Evolutionary conservation across 2,113 vertebrate genomes (phyloP).

Genomic region (Corythaixoides concolor): DNA sequence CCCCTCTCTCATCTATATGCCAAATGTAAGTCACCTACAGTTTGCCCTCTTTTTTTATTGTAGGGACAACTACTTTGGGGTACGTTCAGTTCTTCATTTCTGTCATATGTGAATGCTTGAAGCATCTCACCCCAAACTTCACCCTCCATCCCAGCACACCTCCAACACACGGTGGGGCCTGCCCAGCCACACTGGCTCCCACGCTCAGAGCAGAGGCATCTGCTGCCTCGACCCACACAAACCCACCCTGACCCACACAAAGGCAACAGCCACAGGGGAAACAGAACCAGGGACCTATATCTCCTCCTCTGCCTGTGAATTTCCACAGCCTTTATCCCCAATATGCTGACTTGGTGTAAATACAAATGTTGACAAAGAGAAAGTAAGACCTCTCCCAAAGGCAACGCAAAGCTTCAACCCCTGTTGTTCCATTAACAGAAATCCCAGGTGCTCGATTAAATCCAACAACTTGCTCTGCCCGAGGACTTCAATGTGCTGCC

Average conservation of each 20-base stretch:
- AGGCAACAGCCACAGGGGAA: neutral
- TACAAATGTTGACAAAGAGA: neutral
- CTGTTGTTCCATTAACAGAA: neutral
- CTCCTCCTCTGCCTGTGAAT: neutral
- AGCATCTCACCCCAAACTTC: neutral
- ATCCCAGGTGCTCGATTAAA: neutral
- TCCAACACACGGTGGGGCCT: neutral
- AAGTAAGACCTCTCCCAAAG: neutral
- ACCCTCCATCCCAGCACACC: neutral
- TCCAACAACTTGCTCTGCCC: neutral
- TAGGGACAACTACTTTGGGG: neutral
- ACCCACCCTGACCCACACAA: rapidly evolving
- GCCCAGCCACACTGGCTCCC: neutral
- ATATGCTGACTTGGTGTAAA: neutral
- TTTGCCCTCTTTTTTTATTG: neutral
- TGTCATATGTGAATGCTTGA: rapidly evolving
- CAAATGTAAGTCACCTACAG: neutral
- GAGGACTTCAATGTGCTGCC: rapidly evolving
- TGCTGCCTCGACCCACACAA: neutral
- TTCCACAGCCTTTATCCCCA: neutral
- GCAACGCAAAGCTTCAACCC: neutral
- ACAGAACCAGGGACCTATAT: rapidly evolving
- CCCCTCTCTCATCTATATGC: rapidly evolving
- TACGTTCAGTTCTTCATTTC: neutral
- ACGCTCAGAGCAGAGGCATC: rapidly evolving